A percentile compares a stretch with the other conserved stretches of the same genome.
Evolutionary conservation across 64 coral and sea anemone genomes (phyloP).

Genomic region (Acropora tenuis): DNA sequence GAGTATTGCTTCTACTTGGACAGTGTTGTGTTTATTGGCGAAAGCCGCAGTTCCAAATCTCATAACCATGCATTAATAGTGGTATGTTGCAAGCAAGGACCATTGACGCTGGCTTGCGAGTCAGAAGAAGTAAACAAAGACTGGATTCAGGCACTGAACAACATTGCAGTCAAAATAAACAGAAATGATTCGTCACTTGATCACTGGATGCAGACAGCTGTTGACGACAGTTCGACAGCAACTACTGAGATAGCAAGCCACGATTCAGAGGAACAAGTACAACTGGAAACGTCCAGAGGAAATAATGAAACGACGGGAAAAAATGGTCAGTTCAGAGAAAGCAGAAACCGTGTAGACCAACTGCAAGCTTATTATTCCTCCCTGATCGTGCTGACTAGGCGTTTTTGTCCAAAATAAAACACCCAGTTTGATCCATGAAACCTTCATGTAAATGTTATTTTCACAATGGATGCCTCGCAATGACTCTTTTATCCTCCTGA

Average conservation of each 20-base stretch:
- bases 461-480: too few relatives aligned
- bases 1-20: conserved; percentile 49
- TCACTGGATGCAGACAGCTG: not conserved
- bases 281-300: not conserved
- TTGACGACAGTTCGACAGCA: not conserved
- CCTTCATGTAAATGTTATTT: too few relatives aligned
- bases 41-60: conserved; percentile 28
- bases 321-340: not conserved
- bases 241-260: conserved; percentile 16
- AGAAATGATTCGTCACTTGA: not conserved
- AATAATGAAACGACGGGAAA: not conserved
- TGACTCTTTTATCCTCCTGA: too few relatives aligned
- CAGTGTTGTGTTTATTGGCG: conserved; percentile 52
- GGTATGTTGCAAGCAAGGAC: conserved; percentile 34
- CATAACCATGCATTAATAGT: conserved; percentile 63
- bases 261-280: not conserved
- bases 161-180: conserved; percentile 13
- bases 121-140: conserved; percentile 53
- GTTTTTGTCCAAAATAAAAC: too few relatives aligned
- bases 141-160: conserved; percentile 51
- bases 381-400: too few relatives aligned
- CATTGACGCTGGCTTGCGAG: conserved; percentile 43
- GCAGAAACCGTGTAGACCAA: too few relatives aligned
- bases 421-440: too few relatives aligned
- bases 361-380: too few relatives aligned